Evolutionary conservation across 2,797 vertebrate genomes (phyloP).

Genomic region (Acrossocheilus fasciatus): DNA sequence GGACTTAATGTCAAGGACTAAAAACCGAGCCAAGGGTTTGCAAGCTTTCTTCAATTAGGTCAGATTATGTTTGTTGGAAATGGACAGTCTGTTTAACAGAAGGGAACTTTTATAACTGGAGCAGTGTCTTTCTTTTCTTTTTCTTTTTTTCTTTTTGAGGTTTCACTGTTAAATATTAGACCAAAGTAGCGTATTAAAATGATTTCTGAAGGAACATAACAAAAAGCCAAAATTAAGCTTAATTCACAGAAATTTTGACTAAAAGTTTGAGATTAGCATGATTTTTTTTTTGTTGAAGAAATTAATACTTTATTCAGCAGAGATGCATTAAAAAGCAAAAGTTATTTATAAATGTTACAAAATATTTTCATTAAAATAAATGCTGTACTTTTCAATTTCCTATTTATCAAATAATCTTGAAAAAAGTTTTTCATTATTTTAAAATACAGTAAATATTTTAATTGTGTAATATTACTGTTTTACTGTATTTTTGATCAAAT

Average conservation of each 20-base stretch:
- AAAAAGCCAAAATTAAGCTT: not conserved
- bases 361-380: not conserved
- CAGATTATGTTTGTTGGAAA: conserved; percentile 27
- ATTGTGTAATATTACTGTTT: not conserved
- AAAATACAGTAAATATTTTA: not conserved
- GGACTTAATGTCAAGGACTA: conserved; percentile 39
- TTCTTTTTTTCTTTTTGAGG: not conserved
- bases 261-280: not conserved
- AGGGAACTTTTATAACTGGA: not conserved
- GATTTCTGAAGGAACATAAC: not conserved
- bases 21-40: conserved; percentile 12
- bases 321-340: not conserved
- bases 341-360: not conserved
- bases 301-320: not conserved
- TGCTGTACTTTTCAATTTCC: not conserved
- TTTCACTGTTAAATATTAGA: not conserved
- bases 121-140: not conserved
- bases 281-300: not conserved
- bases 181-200: not conserved
- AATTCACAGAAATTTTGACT: not conserved
- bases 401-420: not conserved
- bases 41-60: conserved; percentile 32
- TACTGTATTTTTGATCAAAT: not conserved
- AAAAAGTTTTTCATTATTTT: not conserved
- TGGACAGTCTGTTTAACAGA: conserved; percentile 5